Percentiles rank a stretch among this genome's conserved stretches.
Evolutionary conservation across 2,888 invertebrate species (phyloP).

Genomic region (Coelopa pilipes): DNA sequence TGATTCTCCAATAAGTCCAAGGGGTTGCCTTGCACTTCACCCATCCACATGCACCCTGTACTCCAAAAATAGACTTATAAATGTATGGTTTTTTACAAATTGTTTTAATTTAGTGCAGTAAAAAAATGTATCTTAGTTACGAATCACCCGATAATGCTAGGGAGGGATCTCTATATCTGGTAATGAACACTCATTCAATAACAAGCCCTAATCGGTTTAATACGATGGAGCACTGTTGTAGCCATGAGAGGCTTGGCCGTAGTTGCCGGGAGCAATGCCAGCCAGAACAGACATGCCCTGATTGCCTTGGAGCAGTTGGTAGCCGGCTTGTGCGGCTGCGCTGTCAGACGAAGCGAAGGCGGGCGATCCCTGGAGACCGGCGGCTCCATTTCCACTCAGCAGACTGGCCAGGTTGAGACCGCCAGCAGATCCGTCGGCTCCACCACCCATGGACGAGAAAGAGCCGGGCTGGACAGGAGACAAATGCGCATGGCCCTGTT

Average conservation of each 20-base stretch:
- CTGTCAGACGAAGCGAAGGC: conserved; percentile 52
- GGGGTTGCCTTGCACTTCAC: too few species aligned
- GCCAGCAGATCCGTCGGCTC: conserved; percentile 13
- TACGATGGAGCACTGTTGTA: conserved; percentile 43
- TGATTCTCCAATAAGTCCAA: too few species aligned
- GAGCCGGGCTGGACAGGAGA: conserved; percentile 35
- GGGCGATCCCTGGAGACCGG: conserved; percentile 35
- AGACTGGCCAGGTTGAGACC: conserved; percentile 7
- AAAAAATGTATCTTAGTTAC: conserved; percentile 9
- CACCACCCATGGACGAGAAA: conserved; percentile 24
- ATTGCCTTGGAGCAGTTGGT: conserved; percentile 56
- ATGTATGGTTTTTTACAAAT: too few species aligned
- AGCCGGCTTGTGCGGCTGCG: conserved; percentile 54
- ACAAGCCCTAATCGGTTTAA: too few species aligned
- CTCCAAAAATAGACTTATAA: too few species aligned
- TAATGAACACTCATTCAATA: too few species aligned
- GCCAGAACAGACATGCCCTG: conserved; percentile 57
- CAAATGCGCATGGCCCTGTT: conserved; percentile 39
- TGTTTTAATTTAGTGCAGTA: too few species aligned
- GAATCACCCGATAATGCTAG: not conserved
- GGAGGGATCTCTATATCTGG: too few species aligned
- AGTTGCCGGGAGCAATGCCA: conserved; percentile 51
- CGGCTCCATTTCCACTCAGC: not conserved
- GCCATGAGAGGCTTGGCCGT: conserved; percentile 41
- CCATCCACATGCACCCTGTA: too few species aligned